Conservation (phyloP, 2,888 invertebrate genomes). For the Halictus ligatus region DNA sequence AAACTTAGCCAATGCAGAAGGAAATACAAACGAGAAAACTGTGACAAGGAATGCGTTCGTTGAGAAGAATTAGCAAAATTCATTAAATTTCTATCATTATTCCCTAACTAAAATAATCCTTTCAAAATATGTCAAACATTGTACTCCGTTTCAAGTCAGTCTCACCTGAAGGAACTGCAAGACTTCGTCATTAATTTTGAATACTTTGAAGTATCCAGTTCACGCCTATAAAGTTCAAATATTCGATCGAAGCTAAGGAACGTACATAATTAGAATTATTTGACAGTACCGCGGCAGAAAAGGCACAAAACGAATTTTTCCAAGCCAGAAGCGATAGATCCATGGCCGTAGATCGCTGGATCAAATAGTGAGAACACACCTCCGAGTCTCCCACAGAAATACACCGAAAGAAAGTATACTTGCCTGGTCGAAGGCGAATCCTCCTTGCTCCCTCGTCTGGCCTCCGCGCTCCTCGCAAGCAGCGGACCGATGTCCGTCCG, state of each 20-base stretch:
- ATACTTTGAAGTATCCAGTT: not conserved
- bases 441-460: slow-evolving; percentile 88
- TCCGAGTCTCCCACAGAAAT: not conserved
- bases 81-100: too few relatives aligned
- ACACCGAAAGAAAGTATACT: slow-evolving; percentile 55
- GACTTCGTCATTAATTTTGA: not conserved
- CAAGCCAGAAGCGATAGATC: too few relatives aligned
- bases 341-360: not conserved
- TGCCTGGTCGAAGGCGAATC: slow-evolving; percentile 85
- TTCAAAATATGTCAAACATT: too few relatives aligned
- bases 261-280: too few relatives aligned
- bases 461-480: slow-evolving; percentile 91
- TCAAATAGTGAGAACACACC: not conserved
- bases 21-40: not conserved
- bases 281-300: too few relatives aligned
- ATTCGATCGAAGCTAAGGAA: too few relatives aligned
- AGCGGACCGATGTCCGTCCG: slow-evolving; percentile 89
- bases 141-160: too few relatives aligned
- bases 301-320: not conserved
- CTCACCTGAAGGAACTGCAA: too few relatives aligned
- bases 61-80: too few relatives aligned
- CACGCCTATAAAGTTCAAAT: not conserved
- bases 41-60: too few relatives aligned
- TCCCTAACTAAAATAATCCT: too few relatives aligned
- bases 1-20: too few relatives aligned